phyloP scores from a whole-genome alignment of 2,888 invertebrate genomes.

The Norana najaformis region DNA sequence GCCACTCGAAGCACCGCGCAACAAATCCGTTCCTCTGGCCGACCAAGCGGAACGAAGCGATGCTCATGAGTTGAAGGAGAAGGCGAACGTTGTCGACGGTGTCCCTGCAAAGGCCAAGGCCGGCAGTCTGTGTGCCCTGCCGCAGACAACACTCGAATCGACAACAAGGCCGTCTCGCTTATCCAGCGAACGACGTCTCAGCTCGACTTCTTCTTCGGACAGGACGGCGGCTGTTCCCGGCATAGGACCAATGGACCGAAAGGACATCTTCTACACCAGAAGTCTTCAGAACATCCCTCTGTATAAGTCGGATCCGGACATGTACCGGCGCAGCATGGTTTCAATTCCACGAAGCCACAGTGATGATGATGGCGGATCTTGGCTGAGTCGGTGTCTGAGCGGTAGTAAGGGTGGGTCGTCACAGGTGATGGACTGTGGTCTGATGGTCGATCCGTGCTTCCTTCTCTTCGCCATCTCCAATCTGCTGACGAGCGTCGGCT shows the following conservation, averaged over 20 bases:
- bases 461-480: constrained; percentile 84
- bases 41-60: background rate
- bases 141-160: background rate
- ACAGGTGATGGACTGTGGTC: constrained; percentile 79
- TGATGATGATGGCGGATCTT: background rate
- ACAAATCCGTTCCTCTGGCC: background rate
- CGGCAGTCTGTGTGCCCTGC: too few relatives aligned
- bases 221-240: background rate
- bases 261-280: constrained; percentile 87
- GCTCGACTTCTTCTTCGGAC: background rate
- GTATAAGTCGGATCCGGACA: constrained; percentile 47
- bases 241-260: constrained; percentile 63
- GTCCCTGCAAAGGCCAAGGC: background rate
- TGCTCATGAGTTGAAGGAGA: background rate
- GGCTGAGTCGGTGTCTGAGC: background rate
- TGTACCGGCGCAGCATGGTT: background rate
- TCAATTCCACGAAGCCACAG: background rate
- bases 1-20: constrained; percentile 64
- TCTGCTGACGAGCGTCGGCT: constrained; percentile 85
- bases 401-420: background rate
- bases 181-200: background rate
- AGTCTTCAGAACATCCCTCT: constrained; percentile 69
- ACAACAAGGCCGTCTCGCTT: too few relatives aligned
- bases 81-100: background rate
- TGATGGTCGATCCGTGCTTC: constrained; percentile 85